Evolutionary conservation across 2,888 invertebrate species (phyloP).

Genomic region (Linyphia triangularis): DNA sequence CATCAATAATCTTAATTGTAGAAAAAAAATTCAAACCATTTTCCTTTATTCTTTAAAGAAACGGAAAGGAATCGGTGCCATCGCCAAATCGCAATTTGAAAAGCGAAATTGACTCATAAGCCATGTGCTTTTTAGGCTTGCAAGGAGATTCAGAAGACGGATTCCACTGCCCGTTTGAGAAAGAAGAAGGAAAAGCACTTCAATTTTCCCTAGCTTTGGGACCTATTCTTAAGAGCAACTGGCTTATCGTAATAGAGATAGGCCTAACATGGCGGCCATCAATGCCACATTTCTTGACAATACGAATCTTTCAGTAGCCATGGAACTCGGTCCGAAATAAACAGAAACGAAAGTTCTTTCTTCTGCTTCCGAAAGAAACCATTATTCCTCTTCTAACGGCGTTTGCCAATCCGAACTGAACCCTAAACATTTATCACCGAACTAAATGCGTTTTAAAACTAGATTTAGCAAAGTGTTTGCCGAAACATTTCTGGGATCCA

Average conservation of each 20-base stretch:
- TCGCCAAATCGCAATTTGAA: not conserved
- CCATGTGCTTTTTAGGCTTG: not conserved
- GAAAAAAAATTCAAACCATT: no score
- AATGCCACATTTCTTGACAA: slow-evolving; percentile 64
- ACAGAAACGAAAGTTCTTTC: slow-evolving; percentile 33
- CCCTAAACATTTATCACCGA: slow-evolving; percentile 44
- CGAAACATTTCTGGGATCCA: slow-evolving; percentile 2
- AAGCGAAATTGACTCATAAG: slow-evolving; percentile 45
- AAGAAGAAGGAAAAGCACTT: slow-evolving; percentile 27
- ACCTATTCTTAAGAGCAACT: slow-evolving; percentile 47
- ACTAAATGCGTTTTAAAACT: slow-evolving; percentile 60
- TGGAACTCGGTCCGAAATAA: slow-evolving; percentile 13
- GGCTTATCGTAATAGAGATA: slow-evolving; percentile 60
- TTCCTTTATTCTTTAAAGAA: no score
- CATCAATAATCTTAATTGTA: no score
- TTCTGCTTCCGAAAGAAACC: slow-evolving; percentile 30
- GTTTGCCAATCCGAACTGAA: slow-evolving; percentile 24
- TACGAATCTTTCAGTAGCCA: slow-evolving; percentile 40
- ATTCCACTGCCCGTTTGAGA: slow-evolving; percentile 1
- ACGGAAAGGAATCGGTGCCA: not conserved
- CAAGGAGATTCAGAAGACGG: slow-evolving; percentile 14
- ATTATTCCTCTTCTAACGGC: slow-evolving; percentile 49
- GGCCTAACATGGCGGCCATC: slow-evolving; percentile 58
- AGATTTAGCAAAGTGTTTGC: not conserved
- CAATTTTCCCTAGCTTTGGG: slow-evolving; percentile 43